Percentiles rank a stretch among this genome's conserved stretches.
These are phyloP conservation scores for Lycophotia porphyrea DNA, from an alignment of 2,888 invertebrate species.

Conservation along the genomic window DNA sequence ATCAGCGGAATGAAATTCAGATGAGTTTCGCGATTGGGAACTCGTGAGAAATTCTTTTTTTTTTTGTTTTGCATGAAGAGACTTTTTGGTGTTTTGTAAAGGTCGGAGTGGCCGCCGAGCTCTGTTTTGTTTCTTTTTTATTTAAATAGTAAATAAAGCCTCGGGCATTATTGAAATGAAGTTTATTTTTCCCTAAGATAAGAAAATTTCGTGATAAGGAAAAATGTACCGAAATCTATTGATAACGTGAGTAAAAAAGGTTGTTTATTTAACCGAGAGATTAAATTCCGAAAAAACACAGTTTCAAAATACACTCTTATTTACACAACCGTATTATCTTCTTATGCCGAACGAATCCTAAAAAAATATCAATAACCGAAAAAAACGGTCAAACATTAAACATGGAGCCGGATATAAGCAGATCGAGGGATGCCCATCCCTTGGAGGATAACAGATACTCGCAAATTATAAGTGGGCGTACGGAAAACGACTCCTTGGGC, in stretches of 20 bases:
- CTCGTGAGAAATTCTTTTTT: conserved; percentile 65
- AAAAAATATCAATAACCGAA: conserved; percentile 75
- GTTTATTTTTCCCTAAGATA: conserved; percentile 35
- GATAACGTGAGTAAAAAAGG: conserved; percentile 37
- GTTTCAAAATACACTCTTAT: conserved; percentile 47
- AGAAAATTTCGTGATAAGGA: conserved; percentile 14
- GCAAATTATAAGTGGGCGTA: conserved; percentile 86
- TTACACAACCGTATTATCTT: conserved; percentile 60
- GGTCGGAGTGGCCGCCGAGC: conserved; percentile 45
- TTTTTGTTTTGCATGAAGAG: conserved; percentile 57
- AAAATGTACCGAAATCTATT: conserved; percentile 16
- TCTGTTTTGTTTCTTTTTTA: conserved; percentile 56
- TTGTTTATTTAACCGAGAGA: conserved; percentile 37
- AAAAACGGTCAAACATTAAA: conserved; percentile 74
- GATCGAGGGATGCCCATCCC: conserved; percentile 72
- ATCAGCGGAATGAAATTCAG: conserved; percentile 77
- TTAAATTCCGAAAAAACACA: conserved; percentile 36
- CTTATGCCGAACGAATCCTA: conserved; percentile 65
- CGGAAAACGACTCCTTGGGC: conserved; percentile 85
- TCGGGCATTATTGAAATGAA: conserved; percentile 25
- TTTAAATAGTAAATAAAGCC: conserved; percentile 55
- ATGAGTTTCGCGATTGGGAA: conserved; percentile 76
- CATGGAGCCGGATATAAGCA: conserved; percentile 75
- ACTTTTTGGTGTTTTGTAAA: conserved; percentile 64
- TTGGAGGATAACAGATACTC: conserved; percentile 79